Evolutionary conservation across 2,113 vertebrate species (phyloP).

Genomic region (Myodes glareolus): DNA sequence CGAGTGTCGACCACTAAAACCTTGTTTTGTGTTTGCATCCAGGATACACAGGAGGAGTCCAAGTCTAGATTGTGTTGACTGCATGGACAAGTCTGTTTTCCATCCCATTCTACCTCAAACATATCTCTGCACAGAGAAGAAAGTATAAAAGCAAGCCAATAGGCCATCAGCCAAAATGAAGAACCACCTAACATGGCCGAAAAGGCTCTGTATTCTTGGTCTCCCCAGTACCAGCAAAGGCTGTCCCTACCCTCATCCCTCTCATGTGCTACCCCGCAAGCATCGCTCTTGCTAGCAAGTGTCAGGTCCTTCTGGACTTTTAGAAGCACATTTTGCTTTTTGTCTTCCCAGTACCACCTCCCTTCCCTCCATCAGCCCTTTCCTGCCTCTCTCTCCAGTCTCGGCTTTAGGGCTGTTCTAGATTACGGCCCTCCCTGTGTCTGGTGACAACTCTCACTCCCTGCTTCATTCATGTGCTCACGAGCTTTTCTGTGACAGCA

Average conservation of each 20-base stretch:
- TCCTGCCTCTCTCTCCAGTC: not conserved
- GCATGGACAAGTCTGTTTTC: not conserved
- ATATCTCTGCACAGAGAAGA: not conserved
- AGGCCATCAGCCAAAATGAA: not conserved
- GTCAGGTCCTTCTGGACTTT: not conserved
- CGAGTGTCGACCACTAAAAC: conserved; percentile 11
- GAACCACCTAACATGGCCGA: not conserved
- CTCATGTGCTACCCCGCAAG: not conserved
- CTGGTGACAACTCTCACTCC: too few relatives aligned
- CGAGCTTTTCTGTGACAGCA: not conserved
- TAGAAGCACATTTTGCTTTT: not conserved
- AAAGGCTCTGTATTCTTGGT: not conserved
- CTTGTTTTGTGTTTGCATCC: conserved; percentile 33
- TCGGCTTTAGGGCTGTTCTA: not conserved
- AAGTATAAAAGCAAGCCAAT: conserved; percentile 34
- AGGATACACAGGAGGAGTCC: not conserved
- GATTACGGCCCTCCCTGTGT: not conserved
- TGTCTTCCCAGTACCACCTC: too few relatives aligned
- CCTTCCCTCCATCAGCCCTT: too few relatives aligned
- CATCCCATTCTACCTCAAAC: not conserved
- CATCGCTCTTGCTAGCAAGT: not conserved
- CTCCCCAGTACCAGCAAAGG: not conserved
- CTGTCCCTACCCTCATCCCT: too few relatives aligned
- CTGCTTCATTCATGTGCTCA: accelerated
- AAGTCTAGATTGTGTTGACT: conserved; percentile 10